phyloP scores from a whole-genome alignment of 2,888 invertebrate species.

The Dolichomitus sp. region DNA sequence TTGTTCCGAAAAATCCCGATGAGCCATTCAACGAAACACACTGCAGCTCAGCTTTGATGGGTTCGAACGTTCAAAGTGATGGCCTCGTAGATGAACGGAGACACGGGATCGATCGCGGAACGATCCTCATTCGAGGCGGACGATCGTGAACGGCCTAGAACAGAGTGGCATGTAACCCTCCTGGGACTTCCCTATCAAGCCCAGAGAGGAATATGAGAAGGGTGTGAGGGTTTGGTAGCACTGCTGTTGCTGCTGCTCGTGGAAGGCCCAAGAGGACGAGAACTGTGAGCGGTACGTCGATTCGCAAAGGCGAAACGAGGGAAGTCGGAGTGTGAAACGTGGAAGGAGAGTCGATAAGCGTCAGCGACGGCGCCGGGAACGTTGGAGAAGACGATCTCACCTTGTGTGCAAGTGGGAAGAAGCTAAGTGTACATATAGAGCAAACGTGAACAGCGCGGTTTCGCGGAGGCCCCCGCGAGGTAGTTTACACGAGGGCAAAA shows the following conservation, averaged over 20 bases:
- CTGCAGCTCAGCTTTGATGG: background rate
- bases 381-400: conserved; percentile 5
- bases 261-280: background rate
- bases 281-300: conserved; percentile 4
- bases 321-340: conserved; percentile 4
- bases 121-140: conserved; percentile 11
- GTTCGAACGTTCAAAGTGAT: background rate
- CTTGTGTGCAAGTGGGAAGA: background rate
- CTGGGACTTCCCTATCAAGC: conserved; percentile 45
- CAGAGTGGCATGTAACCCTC: conserved; percentile 3
- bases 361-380: conserved; percentile 4
- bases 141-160: conserved; percentile 9
- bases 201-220: conserved; percentile 1
- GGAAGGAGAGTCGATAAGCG: conserved; percentile 37
- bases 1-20: no score
- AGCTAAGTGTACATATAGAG: conserved; percentile 21
- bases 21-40: no score
- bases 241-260: background rate
- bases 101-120: conserved; percentile 22
- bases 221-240: background rate
- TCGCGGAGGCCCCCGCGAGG: conserved; percentile 59
- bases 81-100: background rate
- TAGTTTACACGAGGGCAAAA: conserved; percentile 76
- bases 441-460: conserved; percentile 53
- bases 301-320: conserved; percentile 28